Evolutionary conservation across 2,797 vertebrate species (phyloP).

Genomic region (Esox masquinongy): DNA sequence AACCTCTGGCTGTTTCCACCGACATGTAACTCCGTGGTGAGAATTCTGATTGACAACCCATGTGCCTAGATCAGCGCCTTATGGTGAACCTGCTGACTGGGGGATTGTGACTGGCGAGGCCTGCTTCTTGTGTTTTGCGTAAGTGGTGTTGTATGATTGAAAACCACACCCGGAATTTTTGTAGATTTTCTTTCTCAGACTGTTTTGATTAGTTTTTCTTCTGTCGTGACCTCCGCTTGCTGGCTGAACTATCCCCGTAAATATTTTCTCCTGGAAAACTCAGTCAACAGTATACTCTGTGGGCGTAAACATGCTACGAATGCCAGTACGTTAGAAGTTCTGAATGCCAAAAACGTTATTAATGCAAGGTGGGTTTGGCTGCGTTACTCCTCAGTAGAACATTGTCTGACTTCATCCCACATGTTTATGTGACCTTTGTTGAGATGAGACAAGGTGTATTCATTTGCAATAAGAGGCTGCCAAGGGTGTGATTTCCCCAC

Average conservation of each 20-base stretch:
- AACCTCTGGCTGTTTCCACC: not conserved
- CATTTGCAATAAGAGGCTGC: not conserved
- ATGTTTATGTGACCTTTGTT: not conserved
- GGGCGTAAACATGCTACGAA: not conserved
- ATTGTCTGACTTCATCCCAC: not conserved
- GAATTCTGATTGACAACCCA: not conserved
- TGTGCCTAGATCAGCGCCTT: not conserved
- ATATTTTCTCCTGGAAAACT: not conserved
- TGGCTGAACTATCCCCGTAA: not conserved
- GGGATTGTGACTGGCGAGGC: not conserved
- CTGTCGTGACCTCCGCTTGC: not conserved
- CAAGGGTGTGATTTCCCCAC: not conserved
- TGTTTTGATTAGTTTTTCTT: not conserved
- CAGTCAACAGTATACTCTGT: not conserved
- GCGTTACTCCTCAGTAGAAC: not conserved
- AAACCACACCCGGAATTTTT: not conserved
- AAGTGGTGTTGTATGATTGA: not conserved
- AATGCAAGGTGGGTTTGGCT: not conserved
- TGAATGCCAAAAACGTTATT: not conserved
- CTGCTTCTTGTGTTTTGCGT: not conserved
- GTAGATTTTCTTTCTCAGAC: not conserved
- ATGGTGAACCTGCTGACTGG: conserved; percentile 8
- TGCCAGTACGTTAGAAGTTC: not conserved
- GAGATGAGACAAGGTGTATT: not conserved
- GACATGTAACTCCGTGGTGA: not conserved